Evolutionary conservation across 2,113 vertebrate genomes (phyloP).

Genomic region (Pycnonotus jocosus): DNA sequence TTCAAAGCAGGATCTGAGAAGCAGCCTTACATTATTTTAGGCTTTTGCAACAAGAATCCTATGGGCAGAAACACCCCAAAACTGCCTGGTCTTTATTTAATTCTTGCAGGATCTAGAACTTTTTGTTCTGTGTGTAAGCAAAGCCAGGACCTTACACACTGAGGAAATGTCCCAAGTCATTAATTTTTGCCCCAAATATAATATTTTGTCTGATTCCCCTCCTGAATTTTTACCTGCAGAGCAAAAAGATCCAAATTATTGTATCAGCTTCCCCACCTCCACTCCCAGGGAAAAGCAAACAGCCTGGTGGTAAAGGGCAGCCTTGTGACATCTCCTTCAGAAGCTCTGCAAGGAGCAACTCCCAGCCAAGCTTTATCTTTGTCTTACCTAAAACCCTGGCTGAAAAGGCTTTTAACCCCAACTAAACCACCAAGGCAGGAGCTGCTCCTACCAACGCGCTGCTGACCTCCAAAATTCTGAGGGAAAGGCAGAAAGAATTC

Average conservation of each 20-base stretch:
- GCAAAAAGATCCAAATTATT: background rate
- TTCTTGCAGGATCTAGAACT: background rate
- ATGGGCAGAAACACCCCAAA: background rate
- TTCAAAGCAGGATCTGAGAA: background rate
- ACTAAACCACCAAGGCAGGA: background rate
- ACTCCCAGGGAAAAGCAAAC: background rate
- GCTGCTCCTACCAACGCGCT: background rate
- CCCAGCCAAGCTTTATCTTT: background rate
- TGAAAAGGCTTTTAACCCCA: background rate
- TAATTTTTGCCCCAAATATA: background rate
- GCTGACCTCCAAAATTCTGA: background rate
- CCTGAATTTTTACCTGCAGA: background rate
- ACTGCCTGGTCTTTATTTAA: background rate
- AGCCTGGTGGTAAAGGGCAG: background rate
- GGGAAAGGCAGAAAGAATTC: background rate
- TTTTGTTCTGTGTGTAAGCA: background rate
- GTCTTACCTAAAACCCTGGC: background rate
- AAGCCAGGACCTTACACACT: background rate
- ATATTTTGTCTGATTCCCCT: background rate
- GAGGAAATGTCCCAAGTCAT: fast-evolving
- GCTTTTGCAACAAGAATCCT: background rate
- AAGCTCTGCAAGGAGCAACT: background rate
- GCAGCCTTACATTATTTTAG: background rate
- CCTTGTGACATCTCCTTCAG: background rate
- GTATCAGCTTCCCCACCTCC: background rate